These are phyloP conservation scores for Aporophyla nigra DNA, from an alignment of 2,888 invertebrate species.

Conservation along the genomic window DNA sequence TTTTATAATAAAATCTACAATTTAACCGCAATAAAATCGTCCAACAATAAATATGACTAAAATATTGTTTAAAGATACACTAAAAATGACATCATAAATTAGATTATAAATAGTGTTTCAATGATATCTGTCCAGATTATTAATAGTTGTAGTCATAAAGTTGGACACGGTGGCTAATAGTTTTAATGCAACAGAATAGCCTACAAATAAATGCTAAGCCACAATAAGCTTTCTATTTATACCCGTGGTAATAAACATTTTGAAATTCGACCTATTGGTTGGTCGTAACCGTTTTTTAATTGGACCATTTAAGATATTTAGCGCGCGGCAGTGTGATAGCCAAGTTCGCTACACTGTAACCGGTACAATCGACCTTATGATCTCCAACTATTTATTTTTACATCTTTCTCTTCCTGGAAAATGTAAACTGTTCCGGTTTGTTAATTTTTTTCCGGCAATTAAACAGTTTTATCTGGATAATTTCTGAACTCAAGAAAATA, in stretches of 20 bases:
- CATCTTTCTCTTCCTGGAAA: slow-evolving; percentile 41
- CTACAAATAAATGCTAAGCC: slow-evolving; percentile 57
- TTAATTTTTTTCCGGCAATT: slow-evolving; percentile 3
- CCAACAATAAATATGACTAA: slow-evolving; percentile 47
- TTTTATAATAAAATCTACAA: slow-evolving; percentile 28
- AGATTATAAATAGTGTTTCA: slow-evolving; percentile 56
- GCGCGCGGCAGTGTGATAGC: slow-evolving; percentile 48
- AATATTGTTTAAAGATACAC: slow-evolving; percentile 40
- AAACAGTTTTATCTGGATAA: slow-evolving; percentile 1
- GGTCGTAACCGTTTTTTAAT: slow-evolving; percentile 63
- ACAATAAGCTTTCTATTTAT: slow-evolving; percentile 61
- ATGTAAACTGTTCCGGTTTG: slow-evolving; percentile 38
- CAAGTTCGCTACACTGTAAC: slow-evolving; percentile 52
- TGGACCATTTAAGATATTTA: slow-evolving; percentile 63
- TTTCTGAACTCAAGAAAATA: neutral
- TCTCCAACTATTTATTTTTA: slow-evolving; percentile 46
- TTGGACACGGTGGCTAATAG: slow-evolving; percentile 54
- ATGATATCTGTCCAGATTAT: slow-evolving; percentile 60
- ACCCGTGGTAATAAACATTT: slow-evolving; percentile 58
- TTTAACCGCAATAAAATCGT: slow-evolving; percentile 47
- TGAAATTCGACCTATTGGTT: slow-evolving; percentile 65
- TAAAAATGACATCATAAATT: slow-evolving; percentile 64
- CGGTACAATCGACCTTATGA: slow-evolving; percentile 14
- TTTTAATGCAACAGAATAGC: slow-evolving; percentile 62
- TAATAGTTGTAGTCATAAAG: slow-evolving; percentile 59